These are phyloP conservation scores for Poeciliopsis gracilis DNA, from an alignment of 2,797 vertebrate genomes.

Conservation along the genomic window DNA sequence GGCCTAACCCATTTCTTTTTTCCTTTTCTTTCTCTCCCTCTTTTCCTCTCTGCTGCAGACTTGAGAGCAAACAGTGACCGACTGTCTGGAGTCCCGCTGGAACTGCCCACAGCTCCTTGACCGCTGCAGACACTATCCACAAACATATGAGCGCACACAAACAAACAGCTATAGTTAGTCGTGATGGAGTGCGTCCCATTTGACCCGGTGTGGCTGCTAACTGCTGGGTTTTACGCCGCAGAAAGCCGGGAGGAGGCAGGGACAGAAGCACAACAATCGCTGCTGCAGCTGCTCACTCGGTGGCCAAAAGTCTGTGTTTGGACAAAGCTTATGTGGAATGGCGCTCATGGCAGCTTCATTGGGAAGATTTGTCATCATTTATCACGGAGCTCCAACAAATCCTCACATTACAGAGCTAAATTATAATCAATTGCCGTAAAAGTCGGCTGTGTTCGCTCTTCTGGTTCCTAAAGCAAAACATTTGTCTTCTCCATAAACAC, in stretches of 20 bases:
- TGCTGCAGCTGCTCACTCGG: conserved; percentile 12
- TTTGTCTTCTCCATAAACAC: conserved; percentile 8
- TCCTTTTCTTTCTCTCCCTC: conserved; percentile 36
- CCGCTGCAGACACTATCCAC: conserved; percentile 67
- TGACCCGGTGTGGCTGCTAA: conserved; percentile 60
- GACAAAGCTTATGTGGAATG: background rate
- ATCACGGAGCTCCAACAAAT: conserved; percentile 15
- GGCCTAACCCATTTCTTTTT: conserved; percentile 38
- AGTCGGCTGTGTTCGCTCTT: conserved; percentile 11
- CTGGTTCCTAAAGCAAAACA: conserved; percentile 3
- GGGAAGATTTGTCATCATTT: conserved; percentile 21
- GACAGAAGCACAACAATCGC: conserved; percentile 17
- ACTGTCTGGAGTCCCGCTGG: conserved; percentile 70
- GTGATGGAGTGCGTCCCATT: conserved; percentile 42
- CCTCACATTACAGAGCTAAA: conserved; percentile 1
- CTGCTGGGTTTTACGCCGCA: conserved; percentile 55
- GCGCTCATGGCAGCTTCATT: background rate
- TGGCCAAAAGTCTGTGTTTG: conserved; percentile 16
- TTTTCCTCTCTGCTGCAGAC: conserved; percentile 48
- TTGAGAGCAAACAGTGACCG: conserved; percentile 66
- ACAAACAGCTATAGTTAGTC: conserved; percentile 67
- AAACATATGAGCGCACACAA: conserved; percentile 65
- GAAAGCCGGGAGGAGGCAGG: conserved; percentile 11
- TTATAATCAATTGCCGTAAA: conserved; percentile 3
- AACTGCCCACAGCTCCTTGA: conserved; percentile 65